Conservation (phyloP, 2,113 vertebrate genomes). For the Neofelis nebulosa region DNA sequence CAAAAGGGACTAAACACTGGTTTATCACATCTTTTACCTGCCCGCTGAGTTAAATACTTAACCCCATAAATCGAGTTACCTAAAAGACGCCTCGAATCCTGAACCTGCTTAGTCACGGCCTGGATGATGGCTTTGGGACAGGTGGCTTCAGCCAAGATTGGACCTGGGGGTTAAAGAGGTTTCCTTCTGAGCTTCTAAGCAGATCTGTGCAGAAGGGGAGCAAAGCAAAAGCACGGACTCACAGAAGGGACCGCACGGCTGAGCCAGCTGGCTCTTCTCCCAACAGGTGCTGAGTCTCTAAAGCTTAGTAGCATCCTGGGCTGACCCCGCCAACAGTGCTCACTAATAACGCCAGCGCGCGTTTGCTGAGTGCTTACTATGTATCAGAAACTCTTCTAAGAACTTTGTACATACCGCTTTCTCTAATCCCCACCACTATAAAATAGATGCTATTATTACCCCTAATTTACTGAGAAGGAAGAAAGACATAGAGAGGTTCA, state of each 20-base stretch:
- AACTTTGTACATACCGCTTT: background rate
- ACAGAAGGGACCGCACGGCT: background rate
- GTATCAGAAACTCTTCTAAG: background rate
- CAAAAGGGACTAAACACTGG: slow-evolving; percentile 37
- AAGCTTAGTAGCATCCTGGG: background rate
- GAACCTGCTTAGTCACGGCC: slow-evolving; percentile 8
- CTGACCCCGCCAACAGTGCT: background rate
- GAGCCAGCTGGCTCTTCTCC: slow-evolving; percentile 57
- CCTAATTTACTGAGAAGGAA: background rate
- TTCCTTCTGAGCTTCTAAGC: slow-evolving; percentile 29
- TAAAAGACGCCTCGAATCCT: background rate
- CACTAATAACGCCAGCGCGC: background rate
- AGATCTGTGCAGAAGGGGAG: slow-evolving; percentile 18
- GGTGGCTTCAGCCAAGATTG: background rate
- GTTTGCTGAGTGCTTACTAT: background rate
- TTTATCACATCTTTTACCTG: slow-evolving; percentile 18
- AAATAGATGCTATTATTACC: background rate
- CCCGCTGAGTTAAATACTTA: slow-evolving; percentile 44
- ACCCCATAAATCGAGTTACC: background rate
- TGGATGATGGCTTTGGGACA: background rate
- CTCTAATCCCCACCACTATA: background rate
- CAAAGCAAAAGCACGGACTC: background rate
- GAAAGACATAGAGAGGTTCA: background rate
- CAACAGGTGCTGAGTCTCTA: slow-evolving; percentile 29
- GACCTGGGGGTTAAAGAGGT: background rate